Base-by-base conservation (phyloP, 1,140 invertebrate genomes). In the Ericerus pela region DNA sequence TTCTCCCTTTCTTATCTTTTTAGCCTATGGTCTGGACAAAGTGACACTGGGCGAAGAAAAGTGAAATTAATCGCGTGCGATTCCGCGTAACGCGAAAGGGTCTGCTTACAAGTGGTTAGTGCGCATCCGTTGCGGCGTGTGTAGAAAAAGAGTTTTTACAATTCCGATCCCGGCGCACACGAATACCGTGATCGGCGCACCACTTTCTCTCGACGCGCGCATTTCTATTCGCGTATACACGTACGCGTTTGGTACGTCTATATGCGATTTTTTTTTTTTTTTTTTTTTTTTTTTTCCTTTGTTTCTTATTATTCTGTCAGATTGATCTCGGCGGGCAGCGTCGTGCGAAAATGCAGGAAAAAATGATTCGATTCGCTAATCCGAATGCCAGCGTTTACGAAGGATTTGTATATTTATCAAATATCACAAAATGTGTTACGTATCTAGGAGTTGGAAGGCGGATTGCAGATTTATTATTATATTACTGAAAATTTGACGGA, bases 51-150 rank as follows among this genome's bases (percentile, higher is more conserved):
- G 41, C 41, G 4, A 47, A 47, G 10, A 47, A 47, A 47, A 47
- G 41, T 47, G 41, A 47, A 47, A 47, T 47, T 47, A 47, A 47
- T 47, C 10, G 18, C 41, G 41, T 24, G 20, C 41, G 41, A 22
- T 47, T 47, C 16, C 10, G 10, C 41, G 22, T 24, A 47, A 24
- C 14, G 14, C 18, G 26, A n/a, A n/a, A n/a, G 26, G 41, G 41
- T 22, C 8, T 24, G 10, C 26, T 47, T 47, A 47, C 41, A 47
- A 47, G 41, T 24, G 41, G 18, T 16, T 47, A 47, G 41, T 16
- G 14, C 37, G n/a, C 30, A n/a, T n/a, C 8, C 30, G 30, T n/a
- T 10, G 30, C 30, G 8, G 30, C n/a, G 8, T n/a, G 30, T 10
- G 8, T 33, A n/a, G n/a, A n/a, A 33, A 33, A 33, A 8, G 30